Evolutionary conservation across 2,113 vertebrate genomes (phyloP), one percentile per base, ranked within the genome.

Genomic region (Pangasianodon hypophthalmus): DNA sequence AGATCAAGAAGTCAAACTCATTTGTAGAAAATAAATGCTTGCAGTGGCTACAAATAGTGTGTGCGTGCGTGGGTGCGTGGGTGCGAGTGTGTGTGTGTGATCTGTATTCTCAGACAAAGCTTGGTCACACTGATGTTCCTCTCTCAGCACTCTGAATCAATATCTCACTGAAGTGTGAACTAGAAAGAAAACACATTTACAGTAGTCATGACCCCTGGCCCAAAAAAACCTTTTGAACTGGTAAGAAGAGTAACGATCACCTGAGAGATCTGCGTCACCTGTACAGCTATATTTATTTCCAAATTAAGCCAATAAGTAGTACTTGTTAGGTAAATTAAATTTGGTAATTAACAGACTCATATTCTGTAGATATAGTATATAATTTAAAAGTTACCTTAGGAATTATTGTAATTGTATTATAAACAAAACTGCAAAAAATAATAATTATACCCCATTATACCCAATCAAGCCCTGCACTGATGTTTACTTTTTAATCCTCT

Each of bases 191-290:
- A 79, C 32, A 48, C 88, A 93, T 88, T 90, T 85, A 88, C 80
- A 86, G 54, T 85, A 64, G 81, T 50, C 85, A 85, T 85, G 71
- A 92, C 92, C 44, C 90, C 62, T 92, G 85, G 87, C 84, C 79
- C 90, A 9, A 91, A 92, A 92, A 92, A 88, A 92, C 89, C 90
- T 44, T 92, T 52, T 18, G 80, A 85, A 88, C 26, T 84, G 7
- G n/a, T 81, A 88, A 87, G 93, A 91, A 90, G 92, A 91, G 91
- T 94, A 95, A 94, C 88, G 87, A 95, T 93, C 89, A 91, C 94
- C 94, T 94, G 88, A n/a, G 93, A 94, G 94, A 92, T 92, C 91
- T 91, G 52, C 88, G 48, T 52, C 32, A 84, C 16, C 29, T 89
- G 32, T 62, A 85, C 29, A 84, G 82, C 11, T 9, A 60, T 46